Percentiles rank a stretch among this genome's conserved stretches.
phyloP scores from a whole-genome alignment of 2,888 invertebrate genomes.

The Adela reaumurella region DNA sequence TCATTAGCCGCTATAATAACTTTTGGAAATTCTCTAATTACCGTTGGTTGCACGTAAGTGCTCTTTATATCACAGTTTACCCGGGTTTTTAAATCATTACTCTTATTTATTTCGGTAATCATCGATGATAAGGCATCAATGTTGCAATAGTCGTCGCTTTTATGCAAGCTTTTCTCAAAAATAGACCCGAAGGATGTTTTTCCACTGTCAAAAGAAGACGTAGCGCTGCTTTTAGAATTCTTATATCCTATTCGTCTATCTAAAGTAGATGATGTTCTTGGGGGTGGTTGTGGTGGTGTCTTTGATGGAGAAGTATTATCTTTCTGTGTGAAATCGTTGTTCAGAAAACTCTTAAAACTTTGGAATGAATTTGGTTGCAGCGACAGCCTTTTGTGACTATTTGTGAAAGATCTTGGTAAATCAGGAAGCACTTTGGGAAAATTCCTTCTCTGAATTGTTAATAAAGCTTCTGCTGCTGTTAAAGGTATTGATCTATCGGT shows the following conservation, averaged over 20 bases:
- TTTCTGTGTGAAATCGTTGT: conserved; percentile 8
- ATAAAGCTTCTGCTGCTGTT: conserved; percentile 67
- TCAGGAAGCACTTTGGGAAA: conserved; percentile 86
- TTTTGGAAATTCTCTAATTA: conserved; percentile 31
- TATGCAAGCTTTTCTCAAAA: conserved; percentile 20
- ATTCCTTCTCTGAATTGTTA: conserved; percentile 71
- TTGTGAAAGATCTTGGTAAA: conserved; percentile 53
- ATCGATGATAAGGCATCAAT: conserved; percentile 28
- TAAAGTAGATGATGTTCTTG: conserved; percentile 66
- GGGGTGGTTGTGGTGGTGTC: conserved; percentile 70
- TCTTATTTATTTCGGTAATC: conserved; percentile 9
- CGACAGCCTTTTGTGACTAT: conserved; percentile 57
- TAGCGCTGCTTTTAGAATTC: conserved; percentile 26
- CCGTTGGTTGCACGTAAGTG: too few species aligned
- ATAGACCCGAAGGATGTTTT: conserved; percentile 7
- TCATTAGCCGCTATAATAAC: conserved; percentile 53
- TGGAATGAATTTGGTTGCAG: conserved; percentile 55
- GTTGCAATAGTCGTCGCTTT: conserved; percentile 33
- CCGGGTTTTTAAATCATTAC: background rate
- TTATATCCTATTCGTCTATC: conserved; percentile 53
- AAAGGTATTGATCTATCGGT: conserved; percentile 29
- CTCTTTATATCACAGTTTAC: background rate
- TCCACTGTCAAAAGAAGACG: conserved; percentile 34
- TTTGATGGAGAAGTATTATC: conserved; percentile 20
- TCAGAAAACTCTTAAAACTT: conserved; percentile 31